Base-by-base conservation (phyloP, 2,113 vertebrate genomes). In the Natator depressus region DNA sequence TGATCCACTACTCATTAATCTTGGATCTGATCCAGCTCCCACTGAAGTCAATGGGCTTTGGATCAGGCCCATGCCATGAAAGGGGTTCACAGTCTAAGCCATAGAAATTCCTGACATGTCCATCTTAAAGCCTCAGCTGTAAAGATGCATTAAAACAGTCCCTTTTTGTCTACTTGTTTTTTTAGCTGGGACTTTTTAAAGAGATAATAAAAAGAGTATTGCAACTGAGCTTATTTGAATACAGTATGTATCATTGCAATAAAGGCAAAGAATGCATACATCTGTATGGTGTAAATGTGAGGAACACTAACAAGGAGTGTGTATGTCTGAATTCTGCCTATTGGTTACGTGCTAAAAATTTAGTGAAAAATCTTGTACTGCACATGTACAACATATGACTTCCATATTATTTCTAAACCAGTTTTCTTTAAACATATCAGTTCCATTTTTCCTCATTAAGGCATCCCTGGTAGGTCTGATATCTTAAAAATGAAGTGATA, bases 161-260 rank as follows among this genome's bases (percentile, higher is more conserved):
- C 3, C 1, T 82, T 85, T 65, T 89, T 9, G 57, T 95, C 91
- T 87, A 5, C 14, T 3, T 78, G 14, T 4, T 65, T 38, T 72
- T 10, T 38, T 38, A 20, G 8, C n/a, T 5, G 8, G 19, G 35
- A 20, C n/a, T 38, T 72, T 72, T n/a, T 38, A 9, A 72, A 79
- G 55, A 25, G 42, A 87, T 13, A 90, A 16, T 81, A 12, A 57
- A 69, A 78, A 81, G 65, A 22, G 11, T 29, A 53, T 2, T 1
- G 13, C 1, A 31, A 83, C 1, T 46, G 2, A 9, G 27, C 35
- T 53, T 72, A 1, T 79, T 0, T 91, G 10, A 50, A 51, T 3
- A 47, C 24, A 25, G 69, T 12, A 42, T 83, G 14, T 8, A 42
- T 85, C 17, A 27, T 13, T 31, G 57, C 57, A 20, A 75, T 42